Evolutionary conservation across 2,113 vertebrate species (phyloP).

Genomic region (Steatornis caripensis): DNA sequence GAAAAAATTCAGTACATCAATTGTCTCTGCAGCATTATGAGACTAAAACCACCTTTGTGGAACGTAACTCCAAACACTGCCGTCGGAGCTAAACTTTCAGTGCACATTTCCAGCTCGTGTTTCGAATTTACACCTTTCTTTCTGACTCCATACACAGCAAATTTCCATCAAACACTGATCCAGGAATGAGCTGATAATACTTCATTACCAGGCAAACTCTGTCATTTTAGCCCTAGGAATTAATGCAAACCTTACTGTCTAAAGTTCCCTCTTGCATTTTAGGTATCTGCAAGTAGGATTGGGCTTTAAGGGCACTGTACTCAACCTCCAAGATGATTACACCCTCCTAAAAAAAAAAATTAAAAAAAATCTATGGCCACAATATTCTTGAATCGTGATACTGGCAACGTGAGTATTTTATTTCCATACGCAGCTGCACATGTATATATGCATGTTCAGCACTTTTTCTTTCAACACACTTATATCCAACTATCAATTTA

Average conservation of each 20-base stretch:
- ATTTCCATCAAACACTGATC: background rate
- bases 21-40: background rate
- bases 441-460: background rate
- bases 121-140: background rate
- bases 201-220: background rate
- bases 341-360: background rate
- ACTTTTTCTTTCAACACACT: background rate
- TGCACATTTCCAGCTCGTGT: background rate
- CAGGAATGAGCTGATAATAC: background rate
- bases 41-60: background rate
- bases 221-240: background rate
- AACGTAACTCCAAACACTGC: background rate
- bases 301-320: background rate
- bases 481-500: background rate
- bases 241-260: background rate
- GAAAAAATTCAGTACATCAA: background rate
- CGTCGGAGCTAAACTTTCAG: background rate
- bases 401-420: background rate
- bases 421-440: background rate
- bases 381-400: conserved; percentile 37
- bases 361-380: background rate
- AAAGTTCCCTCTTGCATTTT: background rate
- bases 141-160: background rate
- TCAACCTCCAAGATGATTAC: background rate
- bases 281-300: background rate